phyloP scores from a whole-genome alignment of 2,113 vertebrate genomes.

The Rousettus leschenaultii region DNA sequence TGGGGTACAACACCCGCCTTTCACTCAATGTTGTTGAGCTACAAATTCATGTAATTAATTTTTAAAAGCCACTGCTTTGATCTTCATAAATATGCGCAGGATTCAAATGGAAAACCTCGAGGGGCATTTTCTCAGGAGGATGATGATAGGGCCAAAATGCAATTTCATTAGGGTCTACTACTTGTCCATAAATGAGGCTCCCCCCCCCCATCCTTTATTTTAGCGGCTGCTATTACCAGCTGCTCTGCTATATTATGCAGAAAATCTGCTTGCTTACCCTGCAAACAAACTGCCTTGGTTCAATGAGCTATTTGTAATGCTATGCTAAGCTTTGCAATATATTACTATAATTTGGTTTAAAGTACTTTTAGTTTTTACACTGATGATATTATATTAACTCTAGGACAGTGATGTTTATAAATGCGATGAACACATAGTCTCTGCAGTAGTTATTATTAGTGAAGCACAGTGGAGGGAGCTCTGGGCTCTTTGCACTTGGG shows the following conservation, averaged over 20 bases:
- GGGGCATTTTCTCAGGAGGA: constrained; percentile 64
- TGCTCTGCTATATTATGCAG: constrained; percentile 72
- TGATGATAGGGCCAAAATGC: constrained; percentile 46
- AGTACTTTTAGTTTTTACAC: constrained; percentile 5
- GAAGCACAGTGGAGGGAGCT: neutral
- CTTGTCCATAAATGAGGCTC: constrained; percentile 52
- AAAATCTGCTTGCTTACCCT: constrained; percentile 67
- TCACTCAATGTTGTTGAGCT: constrained; percentile 59
- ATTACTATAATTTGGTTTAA: constrained; percentile 58
- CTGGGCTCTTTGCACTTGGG: neutral
- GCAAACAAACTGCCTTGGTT: constrained; percentile 27
- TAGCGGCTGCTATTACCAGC: constrained; percentile 61
- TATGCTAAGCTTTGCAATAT: constrained; percentile 72
- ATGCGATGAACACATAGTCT: neutral
- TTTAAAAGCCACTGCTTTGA: constrained; percentile 65
- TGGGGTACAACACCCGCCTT: constrained; percentile 66
- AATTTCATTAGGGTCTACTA: constrained; percentile 69
- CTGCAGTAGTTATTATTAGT: neutral
- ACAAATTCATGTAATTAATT: constrained; percentile 70
- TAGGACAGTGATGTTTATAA: constrained; percentile 2
- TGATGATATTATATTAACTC: constrained; percentile 6
- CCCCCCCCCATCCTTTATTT: constrained; percentile 56
- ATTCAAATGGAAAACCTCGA: constrained; percentile 69
- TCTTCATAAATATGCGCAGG: constrained; percentile 60
- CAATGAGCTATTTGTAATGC: constrained; percentile 71